phyloP scores from a whole-genome alignment of 2,797 vertebrate species.

The Chloroceryle inda region DNA sequence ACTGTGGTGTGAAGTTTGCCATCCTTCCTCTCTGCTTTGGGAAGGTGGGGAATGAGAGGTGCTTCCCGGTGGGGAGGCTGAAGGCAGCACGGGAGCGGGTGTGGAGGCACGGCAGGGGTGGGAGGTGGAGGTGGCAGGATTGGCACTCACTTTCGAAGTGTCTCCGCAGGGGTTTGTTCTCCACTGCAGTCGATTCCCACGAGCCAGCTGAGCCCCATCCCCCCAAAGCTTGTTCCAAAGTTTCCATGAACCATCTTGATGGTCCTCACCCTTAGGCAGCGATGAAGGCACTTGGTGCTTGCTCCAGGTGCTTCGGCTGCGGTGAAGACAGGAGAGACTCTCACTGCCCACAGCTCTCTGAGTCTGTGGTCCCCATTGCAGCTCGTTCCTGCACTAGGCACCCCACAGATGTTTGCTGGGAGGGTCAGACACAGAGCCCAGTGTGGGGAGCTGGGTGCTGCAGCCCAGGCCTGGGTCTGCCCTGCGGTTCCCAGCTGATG shows the following conservation, averaged over 20 bases:
- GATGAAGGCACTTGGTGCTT: accelerated
- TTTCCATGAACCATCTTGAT: not conserved
- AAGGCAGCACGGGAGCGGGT: constrained; percentile 46
- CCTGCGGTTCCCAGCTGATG: not conserved
- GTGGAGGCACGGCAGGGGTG: not conserved
- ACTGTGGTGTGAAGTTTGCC: constrained; percentile 61
- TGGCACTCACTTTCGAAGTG: constrained; percentile 43
- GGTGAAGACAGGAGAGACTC: accelerated
- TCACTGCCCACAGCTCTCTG: not conserved
- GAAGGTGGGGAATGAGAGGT: not conserved
- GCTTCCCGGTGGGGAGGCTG: not conserved
- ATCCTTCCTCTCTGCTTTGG: constrained; percentile 9
- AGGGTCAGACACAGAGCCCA: not conserved
- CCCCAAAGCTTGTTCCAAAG: not conserved
- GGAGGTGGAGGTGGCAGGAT: constrained; percentile 38
- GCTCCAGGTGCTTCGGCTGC: accelerated
- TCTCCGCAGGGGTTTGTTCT: not conserved
- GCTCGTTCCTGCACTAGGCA: not conserved
- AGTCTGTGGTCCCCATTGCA: not conserved
- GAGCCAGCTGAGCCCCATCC: not conserved
- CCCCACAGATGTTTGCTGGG: not conserved
- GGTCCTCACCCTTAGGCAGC: not conserved
- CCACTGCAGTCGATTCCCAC: constrained; percentile 43
- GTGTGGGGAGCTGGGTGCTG: not conserved
- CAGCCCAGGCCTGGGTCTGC: accelerated